A percentile compares a stretch with the other conserved stretches of the same genome.
phyloP scores from a whole-genome alignment of 2,113 vertebrate genomes.

The Psittacula cyanocephala region DNA sequence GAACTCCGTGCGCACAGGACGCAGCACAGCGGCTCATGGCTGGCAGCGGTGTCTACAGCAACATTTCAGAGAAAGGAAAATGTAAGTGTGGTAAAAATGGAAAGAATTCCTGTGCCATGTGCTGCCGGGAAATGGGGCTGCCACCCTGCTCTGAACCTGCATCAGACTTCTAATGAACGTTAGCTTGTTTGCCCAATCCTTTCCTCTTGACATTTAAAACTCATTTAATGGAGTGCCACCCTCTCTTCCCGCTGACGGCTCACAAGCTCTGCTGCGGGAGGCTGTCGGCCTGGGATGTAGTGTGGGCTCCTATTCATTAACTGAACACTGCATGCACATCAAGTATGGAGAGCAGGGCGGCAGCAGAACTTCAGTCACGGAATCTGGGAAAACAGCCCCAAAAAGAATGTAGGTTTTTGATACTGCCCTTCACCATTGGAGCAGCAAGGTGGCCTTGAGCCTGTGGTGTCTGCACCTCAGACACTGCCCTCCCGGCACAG shows the following conservation, averaged over 20 bases:
- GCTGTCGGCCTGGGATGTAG: not conserved
- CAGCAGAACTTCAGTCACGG: not conserved
- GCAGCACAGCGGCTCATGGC: not conserved
- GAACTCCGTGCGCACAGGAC: fast-evolving
- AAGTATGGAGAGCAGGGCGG: fast-evolving
- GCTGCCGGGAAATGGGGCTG: not conserved
- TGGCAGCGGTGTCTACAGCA: not conserved
- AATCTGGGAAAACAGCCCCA: not conserved
- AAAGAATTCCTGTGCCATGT: not conserved
- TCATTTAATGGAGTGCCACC: fast-evolving
- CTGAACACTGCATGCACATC: fast-evolving
- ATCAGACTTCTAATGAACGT: not conserved
- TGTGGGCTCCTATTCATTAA: not conserved
- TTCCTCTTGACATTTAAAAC: not conserved
- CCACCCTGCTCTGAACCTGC: not conserved
- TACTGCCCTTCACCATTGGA: fast-evolving
- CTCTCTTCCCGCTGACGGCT: not conserved
- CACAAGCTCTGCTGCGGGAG: fast-evolving
- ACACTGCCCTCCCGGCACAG: fast-evolving
- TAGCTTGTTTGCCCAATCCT: not conserved
- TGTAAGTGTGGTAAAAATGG: not conserved
- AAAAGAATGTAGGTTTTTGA: fast-evolving
- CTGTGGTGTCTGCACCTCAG: fast-evolving
- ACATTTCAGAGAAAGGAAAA: not conserved
- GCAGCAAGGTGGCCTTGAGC: fast-evolving